phyloP scores from a whole-genome alignment of 1,140 invertebrate genomes.

The Penaeus chinensis region DNA sequence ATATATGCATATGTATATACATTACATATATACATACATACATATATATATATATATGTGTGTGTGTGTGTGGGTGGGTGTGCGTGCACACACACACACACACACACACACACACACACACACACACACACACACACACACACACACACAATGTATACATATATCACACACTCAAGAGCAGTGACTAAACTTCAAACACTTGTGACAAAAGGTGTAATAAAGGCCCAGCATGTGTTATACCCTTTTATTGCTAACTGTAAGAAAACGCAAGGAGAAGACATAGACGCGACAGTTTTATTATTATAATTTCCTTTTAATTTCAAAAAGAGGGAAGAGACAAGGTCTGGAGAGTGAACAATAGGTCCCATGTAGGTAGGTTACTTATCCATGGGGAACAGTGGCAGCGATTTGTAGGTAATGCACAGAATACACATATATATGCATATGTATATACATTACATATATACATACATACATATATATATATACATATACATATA shows the following conservation, averaged over 20 bases:
- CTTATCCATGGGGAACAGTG: neutral
- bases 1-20: neutral
- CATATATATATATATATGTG: neutral
- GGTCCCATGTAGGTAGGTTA: slow-evolving; percentile 8
- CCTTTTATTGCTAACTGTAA: slow-evolving; percentile 51
- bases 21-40: neutral
- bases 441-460: neutral
- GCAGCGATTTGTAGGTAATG: slow-evolving; percentile 9
- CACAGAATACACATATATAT: neutral
- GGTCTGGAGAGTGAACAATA: slow-evolving; percentile 1
- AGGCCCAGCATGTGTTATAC: slow-evolving; percentile 19
- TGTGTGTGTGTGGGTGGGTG: neutral
- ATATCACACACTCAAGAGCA: neutral
- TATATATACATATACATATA: neutral
- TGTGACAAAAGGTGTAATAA: neutral
- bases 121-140: neutral
- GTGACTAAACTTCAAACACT: neutral
- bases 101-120: neutral
- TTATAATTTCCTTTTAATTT: slow-evolving; percentile 1
- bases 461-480: neutral
- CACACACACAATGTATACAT: neutral
- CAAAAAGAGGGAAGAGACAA: slow-evolving; percentile 27
- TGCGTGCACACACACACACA: too few species aligned
- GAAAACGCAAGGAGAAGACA: slow-evolving; percentile 50
- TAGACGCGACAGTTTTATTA: slow-evolving; percentile 40